Base-by-base conservation (phyloP, 2,113 vertebrate species). In the Taxidea taxus region DNA sequence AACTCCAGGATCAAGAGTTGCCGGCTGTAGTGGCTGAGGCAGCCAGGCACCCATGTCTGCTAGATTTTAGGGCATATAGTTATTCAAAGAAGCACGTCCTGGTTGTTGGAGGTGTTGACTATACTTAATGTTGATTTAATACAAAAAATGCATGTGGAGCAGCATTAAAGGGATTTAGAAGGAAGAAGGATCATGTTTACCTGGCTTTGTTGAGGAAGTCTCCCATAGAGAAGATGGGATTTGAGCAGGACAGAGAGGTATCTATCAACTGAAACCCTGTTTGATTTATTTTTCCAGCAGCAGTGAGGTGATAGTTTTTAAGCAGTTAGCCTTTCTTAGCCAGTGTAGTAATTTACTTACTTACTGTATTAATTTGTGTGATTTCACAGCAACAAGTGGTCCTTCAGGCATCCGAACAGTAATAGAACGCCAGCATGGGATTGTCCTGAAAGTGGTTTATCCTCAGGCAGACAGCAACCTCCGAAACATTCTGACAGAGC, bases 391-490 rank as follows among this genome's bases (percentile, higher is more conserved):
- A 3, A 99, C 99, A 0, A 98, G 99, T 0, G 95, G 98, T 21
- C 87, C 98, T 0, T 97, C 98, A 0, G 99, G 99, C 10, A 96
- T 99, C 12, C 99, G 99, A 3, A 75, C 98, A 0, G 97, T 99
- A 1, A 98, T 99, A 89, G 7, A 74, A 0, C 99, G 98, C 0
- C 99, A 99, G 96, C 99, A 99, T 0, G 99, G 99, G 0, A 74
- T 99, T 91, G 98, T 99, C 96, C 99, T 99, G 98, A 99, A 98
- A 96, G 95, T 98, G 0, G 99, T 99, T 85, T 99, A 99, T 86
- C 99, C 99, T 6, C 99, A 99, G 6, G 99, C 98, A 0, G 99
- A 99, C 97, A 99, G 99, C 0, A 98, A 98, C 93, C 99, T 99
- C 84, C 99, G 99, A 3, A 98, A 97, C 25, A 4, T 98, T 0